Conservation (phyloP, 2,888 invertebrate genomes). For the Catocala fraxini region DNA sequence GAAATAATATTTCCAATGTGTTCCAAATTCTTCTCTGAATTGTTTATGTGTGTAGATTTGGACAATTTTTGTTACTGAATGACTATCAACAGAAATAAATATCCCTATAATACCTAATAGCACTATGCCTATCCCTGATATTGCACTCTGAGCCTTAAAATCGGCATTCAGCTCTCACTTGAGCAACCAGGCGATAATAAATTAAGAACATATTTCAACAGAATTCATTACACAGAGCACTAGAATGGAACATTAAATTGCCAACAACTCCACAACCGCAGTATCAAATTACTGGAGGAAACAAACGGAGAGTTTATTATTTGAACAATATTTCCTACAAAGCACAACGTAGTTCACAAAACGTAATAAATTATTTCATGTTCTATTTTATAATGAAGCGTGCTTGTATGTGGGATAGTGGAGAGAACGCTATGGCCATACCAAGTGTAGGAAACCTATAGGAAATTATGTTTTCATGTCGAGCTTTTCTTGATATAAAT, state of each 20-base stretch:
- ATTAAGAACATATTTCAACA: constrained; percentile 1
- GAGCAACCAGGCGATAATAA: background rate
- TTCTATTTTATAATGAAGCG: constrained; percentile 24
- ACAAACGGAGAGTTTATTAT: constrained; percentile 14
- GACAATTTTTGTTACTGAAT: too few relatives aligned
- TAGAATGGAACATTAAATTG: constrained; percentile 7
- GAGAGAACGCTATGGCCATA: constrained; percentile 24
- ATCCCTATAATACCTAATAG: too few relatives aligned
- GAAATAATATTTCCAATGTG: too few relatives aligned
- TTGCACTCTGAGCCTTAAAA: too few relatives aligned
- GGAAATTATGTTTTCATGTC: constrained; percentile 22
- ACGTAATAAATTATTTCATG: constrained; percentile 26
- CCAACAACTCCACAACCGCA: constrained; percentile 1
- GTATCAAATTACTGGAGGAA: constrained; percentile 6
- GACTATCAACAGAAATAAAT: too few relatives aligned
- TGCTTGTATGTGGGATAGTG: constrained; percentile 24
- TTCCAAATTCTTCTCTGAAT: too few relatives aligned
- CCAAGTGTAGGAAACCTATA: constrained; percentile 27
- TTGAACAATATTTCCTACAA: constrained; percentile 10
- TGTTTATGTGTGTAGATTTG: too few relatives aligned
- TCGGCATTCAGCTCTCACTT: too few relatives aligned
- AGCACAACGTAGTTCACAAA: constrained; percentile 16
- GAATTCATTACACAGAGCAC: constrained; percentile 1
- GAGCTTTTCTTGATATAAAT: background rate
- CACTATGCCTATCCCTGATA: too few relatives aligned